Evolutionary conservation across 2,888 invertebrate genomes (phyloP), one percentile per base, ranked within the genome.

Genomic region (Latheticus oryzae): DNA sequence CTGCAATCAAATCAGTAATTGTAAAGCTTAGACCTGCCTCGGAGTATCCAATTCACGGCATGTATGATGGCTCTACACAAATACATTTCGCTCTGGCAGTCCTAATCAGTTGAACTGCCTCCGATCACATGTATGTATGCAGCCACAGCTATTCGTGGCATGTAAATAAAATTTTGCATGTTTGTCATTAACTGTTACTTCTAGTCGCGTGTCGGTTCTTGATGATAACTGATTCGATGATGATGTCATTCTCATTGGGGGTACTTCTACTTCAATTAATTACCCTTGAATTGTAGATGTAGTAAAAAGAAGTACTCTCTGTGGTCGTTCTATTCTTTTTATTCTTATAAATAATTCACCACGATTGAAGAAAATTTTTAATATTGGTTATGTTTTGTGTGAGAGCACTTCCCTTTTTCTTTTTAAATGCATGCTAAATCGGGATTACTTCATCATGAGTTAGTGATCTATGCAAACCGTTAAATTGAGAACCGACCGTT

Each of bases 61-160:
- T 78, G 73, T 73, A 71, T 67, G 73, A 73, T 75, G 75, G 73
- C 75, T 76, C 75, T 71, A 78, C 77, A 77, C 76, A 75, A 74
- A 76, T 76, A 78, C 76, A 76, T 76, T 75, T 75, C 70, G 73
- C 76, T 77, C 74, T 73, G 75, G 74, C 76, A 75, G 74, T 73
- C 66, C 65, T 68, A 68, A n/a, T 70, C 68, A 67, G 64, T 69
- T 66, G 67, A 70, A 75, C 73, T 75, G 72, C 72, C 74, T 73
- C 65, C 66, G 64, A 69, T 73, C 70, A 74, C 74, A 66, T 75
- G 75, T 75, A 74, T 75, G 74, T 76, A 75, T 75, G 73, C 74
- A 64, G 73, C 75, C 76, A 76, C 75, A 70, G 73, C 70, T 67
- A 57, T 59, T 68, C 70, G 73, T 75, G 74, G 74, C 73, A 76